A percentile compares a stretch with the other conserved stretches of the same genome.
Evolutionary conservation across 30 jellyfish, hydroid and myxozoan species (phyloP).

Genomic region (Mastigias papua): DNA sequence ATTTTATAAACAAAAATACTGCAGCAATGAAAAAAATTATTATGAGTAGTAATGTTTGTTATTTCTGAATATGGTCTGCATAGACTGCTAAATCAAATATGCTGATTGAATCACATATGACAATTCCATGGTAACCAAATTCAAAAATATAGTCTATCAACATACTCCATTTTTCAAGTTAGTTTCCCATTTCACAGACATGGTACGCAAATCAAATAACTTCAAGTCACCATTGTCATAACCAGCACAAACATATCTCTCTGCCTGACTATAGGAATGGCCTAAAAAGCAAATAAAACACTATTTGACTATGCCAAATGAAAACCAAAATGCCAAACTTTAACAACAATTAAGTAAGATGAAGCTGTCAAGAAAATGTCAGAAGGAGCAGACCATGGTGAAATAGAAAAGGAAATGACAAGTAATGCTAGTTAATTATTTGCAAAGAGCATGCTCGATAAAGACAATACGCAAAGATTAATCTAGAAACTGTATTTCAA

Average conservation of each 20-base stretch:
- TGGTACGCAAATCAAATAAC: conserved; percentile 91
- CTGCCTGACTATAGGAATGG: conserved; percentile 89
- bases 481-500: no score
- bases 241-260: conserved; percentile 96
- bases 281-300: conserved; percentile 40
- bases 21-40: no score
- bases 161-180: conserved; percentile 92
- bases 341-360: neutral
- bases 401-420: neutral
- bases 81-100: no score
- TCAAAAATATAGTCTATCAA: no score
- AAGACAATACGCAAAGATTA: no score
- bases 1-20: no score
- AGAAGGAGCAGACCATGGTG: neutral
- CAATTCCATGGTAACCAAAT: no score
- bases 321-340: neutral
- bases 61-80: no score
- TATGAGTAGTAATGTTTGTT: no score
- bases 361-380: neutral
- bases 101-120: no score
- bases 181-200: conserved; percentile 95
- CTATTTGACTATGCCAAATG: neutral
- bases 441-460: no score
- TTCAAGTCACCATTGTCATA: conserved; percentile 97
- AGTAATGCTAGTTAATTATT: neutral